Base-by-base conservation (phyloP, 37 sponge, comb jelly and placozoan genomes). In the Oscarella lobularis region DNA sequence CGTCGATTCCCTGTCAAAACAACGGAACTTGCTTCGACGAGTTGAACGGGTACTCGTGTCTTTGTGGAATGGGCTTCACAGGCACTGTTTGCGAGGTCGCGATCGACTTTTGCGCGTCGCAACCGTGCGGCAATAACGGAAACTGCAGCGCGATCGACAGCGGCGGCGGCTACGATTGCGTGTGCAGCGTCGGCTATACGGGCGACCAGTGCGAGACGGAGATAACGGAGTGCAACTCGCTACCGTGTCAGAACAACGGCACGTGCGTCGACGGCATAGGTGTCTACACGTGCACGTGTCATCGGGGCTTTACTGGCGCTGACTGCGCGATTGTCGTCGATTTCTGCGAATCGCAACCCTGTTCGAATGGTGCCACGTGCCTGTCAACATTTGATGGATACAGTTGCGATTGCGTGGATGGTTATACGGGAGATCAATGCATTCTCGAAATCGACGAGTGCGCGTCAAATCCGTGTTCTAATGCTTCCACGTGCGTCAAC, bases 21-120 rank as follows among this genome's bases (percentile, higher is more conserved):
- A 39, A 68, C 35, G 82, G 82, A 36, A 67, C 37, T 32, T 82
- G 82, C 40, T 68, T 66, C 39, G 40, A 2, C 39, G 20, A 9
- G 33, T 36, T 37, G 37, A 32, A 41, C 1, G 27, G 5, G 0
- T 82, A 67, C 67, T 41, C 77, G 0, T 82, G 82, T 77, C 38
- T 36, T 31, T 82, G 82, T 67, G 70, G 32, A 40, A 54, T 60
- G 35, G 39, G 66, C n/a, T 68, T 77, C 32, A 77, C 82, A 35
- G 82, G 82, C 3, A 27, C 66, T 29, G n/a, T 36, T 30, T 31
- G 37, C 20, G 60, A 48, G 60, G 20, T 20, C 14, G 20, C 9
- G 37, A 34, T 78, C 0, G 69, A 3, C 32, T 27, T 14, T 0
- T 73, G 38, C 3, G 34, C 31, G 5, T 78, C 30, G n/a, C 33